A percentile compares a stretch with the other conserved stretches of the same genome.
Conservation (phyloP, 92 coral and sea anemone genomes). For the Zoanthus gigantus region DNA sequence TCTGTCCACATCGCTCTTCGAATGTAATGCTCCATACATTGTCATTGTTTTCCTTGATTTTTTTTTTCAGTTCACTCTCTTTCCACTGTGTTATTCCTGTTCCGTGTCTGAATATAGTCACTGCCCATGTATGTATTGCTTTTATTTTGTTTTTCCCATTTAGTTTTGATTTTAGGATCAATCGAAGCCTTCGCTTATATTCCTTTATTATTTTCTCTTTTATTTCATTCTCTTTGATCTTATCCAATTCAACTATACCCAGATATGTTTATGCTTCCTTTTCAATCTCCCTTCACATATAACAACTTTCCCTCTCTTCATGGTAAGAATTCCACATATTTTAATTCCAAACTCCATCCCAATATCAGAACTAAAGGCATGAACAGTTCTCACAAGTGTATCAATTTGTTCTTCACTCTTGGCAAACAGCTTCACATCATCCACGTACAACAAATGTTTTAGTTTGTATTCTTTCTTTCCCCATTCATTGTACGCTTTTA, state of each 20-base stretch:
- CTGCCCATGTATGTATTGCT: conserved; percentile 6
- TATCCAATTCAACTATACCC: too few relatives aligned
- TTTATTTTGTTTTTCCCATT: too few relatives aligned
- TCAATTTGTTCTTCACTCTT: conserved; percentile 33
- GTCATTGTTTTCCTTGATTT: background rate
- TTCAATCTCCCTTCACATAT: conserved; percentile 9
- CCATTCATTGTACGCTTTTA: conserved; percentile 16
- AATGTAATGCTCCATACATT: background rate
- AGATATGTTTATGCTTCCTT: background rate
- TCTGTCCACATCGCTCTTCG: background rate
- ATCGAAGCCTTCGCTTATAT: conserved; percentile 19
- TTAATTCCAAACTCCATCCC: background rate
- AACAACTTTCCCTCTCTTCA: too few relatives aligned
- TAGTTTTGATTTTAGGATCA: conserved; percentile 7
- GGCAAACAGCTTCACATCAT: background rate
- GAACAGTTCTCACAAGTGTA: background rate
- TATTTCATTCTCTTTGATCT: too few relatives aligned
- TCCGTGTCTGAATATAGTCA: background rate
- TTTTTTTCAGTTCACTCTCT: conserved; percentile 4
- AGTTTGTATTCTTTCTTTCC: background rate
- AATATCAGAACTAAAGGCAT: too few relatives aligned
- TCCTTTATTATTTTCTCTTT: background rate
- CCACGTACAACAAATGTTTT: background rate
- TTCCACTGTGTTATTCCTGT: conserved; percentile 2
- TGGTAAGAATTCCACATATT: background rate